Evolutionary conservation across 2,888 invertebrate genomes (phyloP).

Genomic region (Zygaena filipendulae): DNA sequence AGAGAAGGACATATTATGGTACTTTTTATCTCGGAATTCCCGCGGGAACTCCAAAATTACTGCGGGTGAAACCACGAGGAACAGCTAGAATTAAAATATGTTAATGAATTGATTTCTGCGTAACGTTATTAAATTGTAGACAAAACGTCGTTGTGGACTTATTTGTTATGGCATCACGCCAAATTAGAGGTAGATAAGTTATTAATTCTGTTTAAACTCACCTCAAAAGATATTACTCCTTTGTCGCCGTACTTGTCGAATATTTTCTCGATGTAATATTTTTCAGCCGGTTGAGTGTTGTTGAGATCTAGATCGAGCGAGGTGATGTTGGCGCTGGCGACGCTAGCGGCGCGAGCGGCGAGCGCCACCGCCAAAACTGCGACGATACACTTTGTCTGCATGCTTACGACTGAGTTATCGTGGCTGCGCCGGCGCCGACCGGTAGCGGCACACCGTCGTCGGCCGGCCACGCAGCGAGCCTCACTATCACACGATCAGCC

Average conservation of each 20-base stretch:
- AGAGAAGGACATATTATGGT: too few relatives aligned
- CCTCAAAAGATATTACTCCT: slow-evolving; percentile 68
- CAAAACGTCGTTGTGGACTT: too few relatives aligned
- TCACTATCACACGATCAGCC: slow-evolving; percentile 45
- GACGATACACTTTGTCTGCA: slow-evolving; percentile 43
- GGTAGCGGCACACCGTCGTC: slow-evolving; percentile 7
- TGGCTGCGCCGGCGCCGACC: slow-evolving; percentile 16
- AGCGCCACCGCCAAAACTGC: slow-evolving; percentile 35
- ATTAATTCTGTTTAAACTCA: too few relatives aligned
- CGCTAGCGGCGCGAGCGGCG: slow-evolving; percentile 20
- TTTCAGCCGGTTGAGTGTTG: slow-evolving; percentile 43
- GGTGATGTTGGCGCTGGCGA: slow-evolving; percentile 12
- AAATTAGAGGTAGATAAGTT: too few relatives aligned
- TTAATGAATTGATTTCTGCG: too few relatives aligned
- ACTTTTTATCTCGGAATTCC: too few relatives aligned
- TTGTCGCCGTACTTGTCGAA: slow-evolving; percentile 69
- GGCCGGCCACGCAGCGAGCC: slow-evolving; percentile 21
- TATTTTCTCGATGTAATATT: slow-evolving; percentile 61
- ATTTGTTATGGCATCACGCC: too few relatives aligned
- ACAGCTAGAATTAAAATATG: too few relatives aligned
- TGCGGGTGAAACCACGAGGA: too few relatives aligned
- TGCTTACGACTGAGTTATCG: slow-evolving; percentile 46
- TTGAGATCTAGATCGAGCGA: slow-evolving; percentile 21
- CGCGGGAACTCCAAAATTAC: too few relatives aligned
- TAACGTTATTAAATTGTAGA: too few relatives aligned